Conservation (phyloP, 2,888 invertebrate genomes). For the Drosophila meridiana region DNA sequence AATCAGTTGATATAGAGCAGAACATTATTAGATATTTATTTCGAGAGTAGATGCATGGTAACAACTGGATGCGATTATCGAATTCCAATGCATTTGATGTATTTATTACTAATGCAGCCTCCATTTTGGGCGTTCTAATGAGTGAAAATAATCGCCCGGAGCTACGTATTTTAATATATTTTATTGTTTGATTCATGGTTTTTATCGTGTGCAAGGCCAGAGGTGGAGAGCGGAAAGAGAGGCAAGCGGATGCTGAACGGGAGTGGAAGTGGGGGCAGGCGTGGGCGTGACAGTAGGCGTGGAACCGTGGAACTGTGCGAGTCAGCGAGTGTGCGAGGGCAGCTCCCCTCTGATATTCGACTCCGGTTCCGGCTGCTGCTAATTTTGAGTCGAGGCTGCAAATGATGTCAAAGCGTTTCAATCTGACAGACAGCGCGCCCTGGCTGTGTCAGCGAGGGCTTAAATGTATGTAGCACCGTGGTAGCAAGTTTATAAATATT, state of each 20-base stretch:
- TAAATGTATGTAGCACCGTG: background rate
- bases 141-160: conserved; percentile 1
- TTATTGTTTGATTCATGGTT: background rate
- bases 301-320: background rate
- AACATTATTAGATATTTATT: no score
- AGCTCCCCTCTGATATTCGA: conserved; percentile 8
- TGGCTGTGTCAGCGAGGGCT: background rate
- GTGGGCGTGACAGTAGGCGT: background rate
- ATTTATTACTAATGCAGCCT: background rate
- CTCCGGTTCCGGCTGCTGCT: conserved; percentile 7
- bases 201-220: background rate
- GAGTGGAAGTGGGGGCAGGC: background rate
- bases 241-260: background rate
- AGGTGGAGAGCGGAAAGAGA: background rate
- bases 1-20: no score
- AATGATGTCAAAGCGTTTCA: conserved; percentile 13
- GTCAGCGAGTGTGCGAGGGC: background rate
- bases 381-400: conserved; percentile 13
- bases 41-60: background rate
- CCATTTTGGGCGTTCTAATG: background rate
- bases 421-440: conserved; percentile 5
- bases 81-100: background rate
- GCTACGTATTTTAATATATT: background rate
- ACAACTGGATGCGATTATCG: no score
- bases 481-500: background rate